Evolutionary conservation across 2,113 vertebrate species (phyloP).

Genomic region (Sturnira hondurensis): DNA sequence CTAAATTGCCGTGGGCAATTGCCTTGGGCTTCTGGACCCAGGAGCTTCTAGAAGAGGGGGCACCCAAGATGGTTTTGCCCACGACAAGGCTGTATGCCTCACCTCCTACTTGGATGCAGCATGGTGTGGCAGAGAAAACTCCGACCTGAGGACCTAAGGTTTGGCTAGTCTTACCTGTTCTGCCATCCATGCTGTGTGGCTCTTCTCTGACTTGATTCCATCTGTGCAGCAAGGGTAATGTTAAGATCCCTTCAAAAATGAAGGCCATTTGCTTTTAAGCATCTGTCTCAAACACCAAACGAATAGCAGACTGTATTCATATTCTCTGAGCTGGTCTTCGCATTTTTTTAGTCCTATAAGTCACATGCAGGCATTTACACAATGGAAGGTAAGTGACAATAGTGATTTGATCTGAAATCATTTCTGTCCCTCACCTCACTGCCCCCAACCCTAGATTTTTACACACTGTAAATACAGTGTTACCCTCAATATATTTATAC

Average conservation of each 20-base stretch:
- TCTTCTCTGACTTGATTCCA: background rate
- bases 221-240: background rate
- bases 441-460: background rate
- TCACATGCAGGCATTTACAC: background rate
- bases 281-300: background rate
- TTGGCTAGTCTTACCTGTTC: background rate
- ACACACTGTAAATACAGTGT: background rate
- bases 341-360: background rate
- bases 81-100: background rate
- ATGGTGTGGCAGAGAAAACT: background rate
- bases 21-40: too few species aligned
- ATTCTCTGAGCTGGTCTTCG: background rate
- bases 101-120: rapidly evolving
- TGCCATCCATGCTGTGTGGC: background rate
- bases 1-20: background rate
- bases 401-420: too few species aligned
- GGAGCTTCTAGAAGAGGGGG: background rate
- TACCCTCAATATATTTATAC: background rate
- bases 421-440: background rate
- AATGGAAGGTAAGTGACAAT: background rate
- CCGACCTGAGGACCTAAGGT: rapidly evolving
- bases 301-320: rapidly evolving
- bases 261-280: background rate
- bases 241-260: background rate
- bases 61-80: background rate